These are phyloP conservation scores for Choristoneura rosaceana DNA, from an alignment of 2,888 invertebrate species.

Conservation along the genomic window DNA sequence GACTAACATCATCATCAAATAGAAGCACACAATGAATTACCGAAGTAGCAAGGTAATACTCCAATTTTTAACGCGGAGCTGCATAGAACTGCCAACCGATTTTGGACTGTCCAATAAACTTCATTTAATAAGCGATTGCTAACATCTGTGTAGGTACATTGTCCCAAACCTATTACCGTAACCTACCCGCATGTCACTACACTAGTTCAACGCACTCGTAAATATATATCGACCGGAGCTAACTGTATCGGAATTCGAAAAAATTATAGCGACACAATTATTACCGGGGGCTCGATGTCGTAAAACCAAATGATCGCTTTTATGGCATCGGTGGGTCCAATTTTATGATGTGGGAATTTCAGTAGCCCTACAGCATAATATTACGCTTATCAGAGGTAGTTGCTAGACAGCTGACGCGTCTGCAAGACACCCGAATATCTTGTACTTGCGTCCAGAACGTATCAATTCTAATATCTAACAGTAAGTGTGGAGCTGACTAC, in stretches of 20 bases:
- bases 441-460: not conserved
- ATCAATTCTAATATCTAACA: not conserved
- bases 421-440: conserved; percentile 10
- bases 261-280: conserved; percentile 74
- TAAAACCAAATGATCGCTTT: conserved; percentile 78
- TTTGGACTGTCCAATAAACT: not conserved
- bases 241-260: conserved; percentile 56
- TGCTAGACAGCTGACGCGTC: conserved; percentile 48
- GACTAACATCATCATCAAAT: too few relatives aligned
- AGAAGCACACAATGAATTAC: too few relatives aligned
- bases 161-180: not conserved
- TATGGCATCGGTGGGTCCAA: conserved; percentile 66
- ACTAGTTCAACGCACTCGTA: conserved; percentile 29
- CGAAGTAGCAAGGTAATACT: too few relatives aligned
- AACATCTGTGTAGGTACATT: not conserved
- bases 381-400: conserved; percentile 62
- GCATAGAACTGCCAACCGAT: not conserved
- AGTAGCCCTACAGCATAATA: conserved; percentile 66
- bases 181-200: conserved; percentile 9
- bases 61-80: not conserved
- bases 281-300: conserved; percentile 69
- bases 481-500: not conserved
- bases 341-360: conserved; percentile 77
- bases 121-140: not conserved
- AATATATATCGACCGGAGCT: conserved; percentile 37